Evolutionary conservation across 2,797 vertebrate species (phyloP).

Genomic region (Lepilemur septentrionalis): DNA sequence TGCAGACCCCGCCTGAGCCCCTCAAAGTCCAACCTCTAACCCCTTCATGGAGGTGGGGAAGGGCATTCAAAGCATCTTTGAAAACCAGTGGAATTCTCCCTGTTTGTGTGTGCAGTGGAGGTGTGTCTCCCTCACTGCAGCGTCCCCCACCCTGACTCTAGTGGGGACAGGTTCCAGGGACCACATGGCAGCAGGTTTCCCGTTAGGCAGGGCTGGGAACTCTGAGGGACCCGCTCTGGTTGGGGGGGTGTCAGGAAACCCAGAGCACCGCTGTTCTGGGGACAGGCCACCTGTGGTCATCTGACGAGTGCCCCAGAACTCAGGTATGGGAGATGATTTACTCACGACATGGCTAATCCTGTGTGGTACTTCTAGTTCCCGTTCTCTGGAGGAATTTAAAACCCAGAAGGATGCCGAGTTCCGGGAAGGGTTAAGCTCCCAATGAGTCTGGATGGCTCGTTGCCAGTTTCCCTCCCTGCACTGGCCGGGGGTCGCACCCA

Average conservation of each 20-base stretch:
- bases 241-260: background rate
- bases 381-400: background rate
- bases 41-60: accelerated
- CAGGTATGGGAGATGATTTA: accelerated
- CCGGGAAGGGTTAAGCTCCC: background rate
- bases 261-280: background rate
- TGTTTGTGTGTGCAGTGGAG: background rate
- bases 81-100: background rate
- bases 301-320: background rate
- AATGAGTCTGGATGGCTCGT: too few species aligned
- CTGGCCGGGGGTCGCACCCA: too few species aligned
- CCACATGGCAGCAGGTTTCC: background rate
- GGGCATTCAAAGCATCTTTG: background rate
- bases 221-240: background rate
- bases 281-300: accelerated
- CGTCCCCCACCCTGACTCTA: background rate
- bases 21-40: too few species aligned
- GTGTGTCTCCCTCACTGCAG: background rate
- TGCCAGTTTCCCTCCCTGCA: background rate
- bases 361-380: accelerated
- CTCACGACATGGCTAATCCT: background rate
- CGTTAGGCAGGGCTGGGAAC: background rate
- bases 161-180: background rate
- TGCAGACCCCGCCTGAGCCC: background rate
- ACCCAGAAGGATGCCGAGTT: background rate